Conservation (phyloP, 2,797 vertebrate species). For the Natrix natrix region DNA sequence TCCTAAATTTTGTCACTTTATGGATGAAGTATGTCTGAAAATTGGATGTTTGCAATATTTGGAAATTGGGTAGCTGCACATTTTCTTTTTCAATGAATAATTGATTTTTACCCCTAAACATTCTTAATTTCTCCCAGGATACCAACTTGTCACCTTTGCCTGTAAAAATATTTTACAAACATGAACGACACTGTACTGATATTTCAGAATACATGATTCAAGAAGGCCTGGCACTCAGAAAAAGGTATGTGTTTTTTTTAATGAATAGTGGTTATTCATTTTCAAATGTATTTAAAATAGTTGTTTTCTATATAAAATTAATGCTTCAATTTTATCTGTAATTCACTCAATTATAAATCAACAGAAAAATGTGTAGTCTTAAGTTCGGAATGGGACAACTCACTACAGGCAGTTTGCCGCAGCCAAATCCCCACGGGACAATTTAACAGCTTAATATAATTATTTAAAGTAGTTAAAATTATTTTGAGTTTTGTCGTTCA, state of each 20-base stretch:
- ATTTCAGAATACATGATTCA: constrained; percentile 83
- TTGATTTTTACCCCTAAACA: neutral
- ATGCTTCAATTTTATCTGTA: neutral
- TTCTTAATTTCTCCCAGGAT: constrained; percentile 72
- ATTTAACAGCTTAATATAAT: neutral
- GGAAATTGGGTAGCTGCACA: neutral
- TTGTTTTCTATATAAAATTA: neutral
- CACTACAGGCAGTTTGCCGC: neutral
- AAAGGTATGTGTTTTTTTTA: constrained; percentile 65
- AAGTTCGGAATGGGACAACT: neutral
- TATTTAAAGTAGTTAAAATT: neutral
- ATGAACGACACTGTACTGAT: constrained; percentile 76
- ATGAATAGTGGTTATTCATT: neutral
- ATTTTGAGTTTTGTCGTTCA: neutral
- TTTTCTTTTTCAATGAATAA: too few species aligned
- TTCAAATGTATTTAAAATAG: neutral
- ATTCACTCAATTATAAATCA: neutral
- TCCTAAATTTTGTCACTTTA: neutral
- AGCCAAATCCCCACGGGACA: neutral
- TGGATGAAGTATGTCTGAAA: neutral
- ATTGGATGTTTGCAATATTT: neutral
- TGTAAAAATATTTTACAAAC: constrained; percentile 78
- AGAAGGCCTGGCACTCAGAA: constrained; percentile 86
- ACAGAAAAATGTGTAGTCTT: neutral
- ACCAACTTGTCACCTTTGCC: constrained; percentile 70